Evolutionary conservation across 2,888 invertebrate genomes (phyloP).

Genomic region (Tipula vernalis): DNA sequence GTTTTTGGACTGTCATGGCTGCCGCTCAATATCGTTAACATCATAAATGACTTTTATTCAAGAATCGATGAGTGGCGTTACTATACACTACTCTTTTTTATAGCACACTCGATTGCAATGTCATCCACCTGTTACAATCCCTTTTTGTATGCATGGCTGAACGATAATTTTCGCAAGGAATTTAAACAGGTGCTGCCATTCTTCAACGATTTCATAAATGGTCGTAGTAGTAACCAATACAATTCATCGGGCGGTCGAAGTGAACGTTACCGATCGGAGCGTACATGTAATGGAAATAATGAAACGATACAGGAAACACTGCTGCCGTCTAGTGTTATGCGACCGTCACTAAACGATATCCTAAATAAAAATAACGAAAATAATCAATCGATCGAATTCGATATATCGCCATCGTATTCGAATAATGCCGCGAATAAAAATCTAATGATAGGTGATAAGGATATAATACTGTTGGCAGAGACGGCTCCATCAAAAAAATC

Average conservation of each 20-base stretch:
- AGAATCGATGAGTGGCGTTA: constrained; percentile 56
- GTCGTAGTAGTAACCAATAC: neutral
- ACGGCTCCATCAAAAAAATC: neutral
- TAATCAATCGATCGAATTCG: neutral
- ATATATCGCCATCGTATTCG: constrained; percentile 5
- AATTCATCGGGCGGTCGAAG: neutral
- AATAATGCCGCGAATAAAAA: neutral
- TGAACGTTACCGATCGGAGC: constrained; percentile 36
- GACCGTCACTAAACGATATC: constrained; percentile 26
- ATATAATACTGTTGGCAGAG: constrained; percentile 14
- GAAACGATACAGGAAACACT: constrained; percentile 59
- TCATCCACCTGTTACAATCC: constrained; percentile 88
- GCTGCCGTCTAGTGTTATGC: constrained; percentile 43
- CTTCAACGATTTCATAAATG: constrained; percentile 18
- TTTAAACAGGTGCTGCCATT: constrained; percentile 57
- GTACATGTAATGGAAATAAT: constrained; percentile 63
- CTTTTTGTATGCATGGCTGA: constrained; percentile 88
- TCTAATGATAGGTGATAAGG: neutral
- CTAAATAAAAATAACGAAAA: neutral
- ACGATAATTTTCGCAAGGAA: constrained; percentile 72
- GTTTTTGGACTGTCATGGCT: constrained; percentile 85
- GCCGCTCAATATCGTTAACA: constrained; percentile 69
- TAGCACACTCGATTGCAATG: constrained; percentile 76
- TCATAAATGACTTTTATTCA: constrained; percentile 60
- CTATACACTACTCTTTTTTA: constrained; percentile 69